Conservation (phyloP, 1,140 invertebrate species). For the Epicauta chinensis region DNA sequence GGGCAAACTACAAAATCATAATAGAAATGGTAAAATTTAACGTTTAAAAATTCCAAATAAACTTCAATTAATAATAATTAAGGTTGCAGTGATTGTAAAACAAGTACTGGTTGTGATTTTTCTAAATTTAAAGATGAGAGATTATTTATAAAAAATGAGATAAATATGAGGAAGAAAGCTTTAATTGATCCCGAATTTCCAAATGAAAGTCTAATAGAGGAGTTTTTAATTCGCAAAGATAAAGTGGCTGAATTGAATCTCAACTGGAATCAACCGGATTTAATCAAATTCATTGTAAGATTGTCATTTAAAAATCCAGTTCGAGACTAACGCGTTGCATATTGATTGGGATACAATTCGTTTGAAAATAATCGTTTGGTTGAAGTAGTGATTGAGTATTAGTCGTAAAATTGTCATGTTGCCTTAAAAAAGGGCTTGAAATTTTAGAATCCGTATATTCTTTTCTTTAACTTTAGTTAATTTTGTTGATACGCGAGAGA, state of each 20-base stretch:
- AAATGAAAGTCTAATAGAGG: constrained; percentile 64
- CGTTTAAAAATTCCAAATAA: no score
- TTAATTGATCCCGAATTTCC: constrained; percentile 61
- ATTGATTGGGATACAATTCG: no score
- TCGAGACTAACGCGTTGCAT: no score
- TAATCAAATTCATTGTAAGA: constrained; percentile 64
- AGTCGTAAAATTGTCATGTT: no score
- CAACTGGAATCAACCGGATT: constrained; percentile 59
- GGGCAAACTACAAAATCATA: constrained; percentile 54
- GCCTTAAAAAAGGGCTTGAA: no score
- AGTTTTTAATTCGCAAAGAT: constrained; percentile 58
- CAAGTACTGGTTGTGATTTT: constrained; percentile 52
- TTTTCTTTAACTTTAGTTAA: no score
- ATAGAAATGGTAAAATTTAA: constrained; percentile 44
- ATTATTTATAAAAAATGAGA: constrained; percentile 57
- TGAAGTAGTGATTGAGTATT: no score
- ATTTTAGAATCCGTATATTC: no score
- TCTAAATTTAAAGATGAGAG: constrained; percentile 52
- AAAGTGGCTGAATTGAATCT: constrained; percentile 47
- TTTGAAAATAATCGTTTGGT: no score
- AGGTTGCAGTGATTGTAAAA: constrained; percentile 56
- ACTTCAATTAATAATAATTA: constrained; percentile 9
- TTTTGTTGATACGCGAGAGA: no score
- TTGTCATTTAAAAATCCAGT: no score
- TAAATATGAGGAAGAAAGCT: constrained; percentile 62